phyloP scores from a whole-genome alignment of 92 coral and sea anemone species.

The Phenganax marumi region DNA sequence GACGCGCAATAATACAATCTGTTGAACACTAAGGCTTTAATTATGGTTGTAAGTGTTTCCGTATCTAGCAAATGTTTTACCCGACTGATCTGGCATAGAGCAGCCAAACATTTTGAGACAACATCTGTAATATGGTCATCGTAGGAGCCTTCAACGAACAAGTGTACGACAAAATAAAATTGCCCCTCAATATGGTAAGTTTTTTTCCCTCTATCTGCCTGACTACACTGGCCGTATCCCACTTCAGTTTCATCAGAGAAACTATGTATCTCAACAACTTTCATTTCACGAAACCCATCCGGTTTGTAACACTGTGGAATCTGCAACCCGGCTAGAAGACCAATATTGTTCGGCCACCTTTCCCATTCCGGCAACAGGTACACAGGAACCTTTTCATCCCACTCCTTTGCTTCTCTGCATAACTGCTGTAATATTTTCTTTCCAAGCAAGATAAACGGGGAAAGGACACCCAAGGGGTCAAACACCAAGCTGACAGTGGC shows the following conservation, averaged over 20 bases:
- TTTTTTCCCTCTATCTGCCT: no score
- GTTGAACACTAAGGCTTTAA: no score
- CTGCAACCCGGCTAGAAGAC: background rate
- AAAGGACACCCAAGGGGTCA: background rate
- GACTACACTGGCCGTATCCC: constrained; percentile 45
- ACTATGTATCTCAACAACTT: constrained; percentile 28
- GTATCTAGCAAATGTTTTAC: no score
- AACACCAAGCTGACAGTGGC: constrained; percentile 7
- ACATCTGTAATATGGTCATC: no score
- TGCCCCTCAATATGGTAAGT: no score
- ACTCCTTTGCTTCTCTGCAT: constrained; percentile 18
- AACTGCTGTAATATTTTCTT: background rate
- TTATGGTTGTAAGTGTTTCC: no score
- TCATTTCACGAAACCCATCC: constrained; percentile 19
- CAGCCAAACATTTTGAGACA: no score
- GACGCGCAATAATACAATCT: no score
- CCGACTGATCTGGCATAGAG: no score
- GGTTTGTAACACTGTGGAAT: constrained; percentile 43
- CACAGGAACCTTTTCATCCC: constrained; percentile 30
- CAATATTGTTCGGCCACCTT: constrained; percentile 14
- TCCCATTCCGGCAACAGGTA: constrained; percentile 26
- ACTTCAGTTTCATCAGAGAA: constrained; percentile 32
- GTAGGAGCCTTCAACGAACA: no score
- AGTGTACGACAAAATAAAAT: no score
- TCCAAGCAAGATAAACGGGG: background rate